Base-by-base conservation (phyloP, 2,888 invertebrate genomes). In the Philopedon plagiatum region DNA sequence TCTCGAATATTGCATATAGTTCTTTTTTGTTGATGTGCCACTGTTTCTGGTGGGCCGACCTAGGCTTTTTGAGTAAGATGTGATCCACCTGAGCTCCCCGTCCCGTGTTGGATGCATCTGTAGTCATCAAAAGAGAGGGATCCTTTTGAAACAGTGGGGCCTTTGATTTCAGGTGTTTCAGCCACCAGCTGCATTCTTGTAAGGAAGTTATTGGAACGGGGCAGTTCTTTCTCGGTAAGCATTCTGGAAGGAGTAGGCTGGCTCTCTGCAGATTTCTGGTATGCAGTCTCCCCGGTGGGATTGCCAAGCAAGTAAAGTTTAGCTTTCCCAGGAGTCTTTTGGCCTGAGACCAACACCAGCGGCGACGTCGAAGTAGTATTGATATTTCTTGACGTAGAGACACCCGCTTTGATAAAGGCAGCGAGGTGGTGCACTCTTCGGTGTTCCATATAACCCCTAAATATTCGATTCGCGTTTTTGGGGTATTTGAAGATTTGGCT, bases 201-300 rank as follows among this genome's bases (percentile, higher is more conserved):
- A 49, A 13, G 8, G 61, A 29, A 15, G 11, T 49, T 26, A 39
- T 15, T 62, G 34, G 32, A 61, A 61, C 8, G 46, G 54, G 9
- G 2, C 13, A 46, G 18, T 21, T 8, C 9, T 34, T 34, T 9
- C 11, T 34, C 34, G 34, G 34, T 34, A 34, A 34, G 34, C 34
- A 34, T 34, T 34, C 34, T 5, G 34, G 11, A 8, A 34, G 34
- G 9, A 34, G 9, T 9, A 34, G 34, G 39, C 18, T 3, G 5
- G 32, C 32, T 56, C 34, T 60, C 15, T 60, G 60, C n/a, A 60
- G 15, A n/a, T 18, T 9, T 19, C 60, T 34, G 37, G 11, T 13
- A 15, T 41, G 39, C 13, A 75, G 63, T 15, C 75, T 66, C 11
- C 73, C 73, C 19, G 61, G 37, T n/a, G 74, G 75, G 9, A 74